Percentiles rank a stretch among this genome's conserved stretches.
These are phyloP conservation scores for Caenorhabditis auriculariae DNA, from an alignment of 2,888 invertebrate species.

Conservation along the genomic window DNA sequence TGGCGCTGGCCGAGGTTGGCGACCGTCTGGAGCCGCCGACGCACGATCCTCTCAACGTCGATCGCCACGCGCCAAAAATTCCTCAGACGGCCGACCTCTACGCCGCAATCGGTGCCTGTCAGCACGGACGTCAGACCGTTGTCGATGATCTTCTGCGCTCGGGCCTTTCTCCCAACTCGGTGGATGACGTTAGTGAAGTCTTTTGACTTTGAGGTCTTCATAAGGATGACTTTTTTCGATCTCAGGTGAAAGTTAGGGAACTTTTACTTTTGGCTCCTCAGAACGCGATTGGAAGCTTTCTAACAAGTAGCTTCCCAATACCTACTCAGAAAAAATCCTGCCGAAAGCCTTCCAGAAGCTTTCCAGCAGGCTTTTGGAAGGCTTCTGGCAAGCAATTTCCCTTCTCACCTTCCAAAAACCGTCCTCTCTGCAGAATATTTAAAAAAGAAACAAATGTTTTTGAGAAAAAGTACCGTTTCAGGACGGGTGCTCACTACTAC, in stretches of 20 bases:
- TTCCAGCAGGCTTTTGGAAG: no score
- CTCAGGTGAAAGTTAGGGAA: constrained; percentile 1
- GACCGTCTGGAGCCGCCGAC: constrained; percentile 18
- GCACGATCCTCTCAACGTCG: constrained; percentile 10
- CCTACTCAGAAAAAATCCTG: no score
- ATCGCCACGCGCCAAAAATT: no score
- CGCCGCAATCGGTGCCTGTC: constrained; percentile 32
- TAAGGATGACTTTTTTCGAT: constrained; percentile 1
- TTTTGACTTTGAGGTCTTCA: no score
- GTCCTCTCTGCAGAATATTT: no score
- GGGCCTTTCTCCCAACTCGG: constrained; percentile 20
- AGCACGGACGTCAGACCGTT: constrained; percentile 27
- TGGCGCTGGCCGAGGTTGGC: no score
- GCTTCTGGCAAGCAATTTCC: no score
- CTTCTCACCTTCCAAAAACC: no score
- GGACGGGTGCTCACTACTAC: constrained; percentile 92
- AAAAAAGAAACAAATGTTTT: no score
- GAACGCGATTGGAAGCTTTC: no score
- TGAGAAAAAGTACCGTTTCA: constrained; percentile 5
- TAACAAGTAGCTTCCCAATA: no score
- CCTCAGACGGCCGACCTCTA: constrained; percentile 9
- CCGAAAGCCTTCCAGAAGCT: no score
- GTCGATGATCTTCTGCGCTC: constrained; percentile 22
- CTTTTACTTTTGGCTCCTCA: background rate
- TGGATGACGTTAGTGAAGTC: constrained; percentile 28